Evolutionary conservation across 2,113 vertebrate species (phyloP), one percentile per base, ranked within the genome.

Genomic region (Riparia riparia): DNA sequence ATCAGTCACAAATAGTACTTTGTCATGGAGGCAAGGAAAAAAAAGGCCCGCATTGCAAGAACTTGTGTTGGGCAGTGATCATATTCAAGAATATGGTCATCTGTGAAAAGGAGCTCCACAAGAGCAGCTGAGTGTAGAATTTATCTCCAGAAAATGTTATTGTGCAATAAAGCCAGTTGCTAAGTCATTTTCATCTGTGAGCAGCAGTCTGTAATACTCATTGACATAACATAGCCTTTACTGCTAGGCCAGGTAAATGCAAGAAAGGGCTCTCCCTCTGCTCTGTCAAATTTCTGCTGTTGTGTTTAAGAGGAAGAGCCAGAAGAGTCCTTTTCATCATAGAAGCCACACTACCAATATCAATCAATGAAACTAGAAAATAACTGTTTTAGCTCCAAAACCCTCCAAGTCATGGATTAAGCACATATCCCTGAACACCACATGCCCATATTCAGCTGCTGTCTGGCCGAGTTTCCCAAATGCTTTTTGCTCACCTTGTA

Each of bases 401-500:
- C 12, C 9, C 2, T 60, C 13, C 31, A 66, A 42, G 28, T 17
- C 5, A 24, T 17, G 61, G 24, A 58, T 81, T 20, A 92, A n/a
- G 32, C 32, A 32, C 16, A 57, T 58, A 31, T 69, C 28, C 31
- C 21, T 80, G 32, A 89, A 53, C 14, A 57, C 20, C 42, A 80
- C 26, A 45, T 2, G 6, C 14, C 42, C n/a, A 24, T 16, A 44
- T 13, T 53, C n/a, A 80, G 41, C 49, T 93, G 64, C 24, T 41
- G 37, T 56, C 34, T 13, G 11, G 31, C 31, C 53, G 58, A 80
- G 32, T 58, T 89, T 57, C 85, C 39, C 44, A 74, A 53, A 90
- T 17, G 24, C 26, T 81, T 74, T 88, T 93, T 78, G 41, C 92
- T 97, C 73, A 97, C 97, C 97, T 96, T 92, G 90, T 45, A 42